Base-by-base conservation (phyloP, 2,113 vertebrate species). In the Jaculus jaculus region DNA sequence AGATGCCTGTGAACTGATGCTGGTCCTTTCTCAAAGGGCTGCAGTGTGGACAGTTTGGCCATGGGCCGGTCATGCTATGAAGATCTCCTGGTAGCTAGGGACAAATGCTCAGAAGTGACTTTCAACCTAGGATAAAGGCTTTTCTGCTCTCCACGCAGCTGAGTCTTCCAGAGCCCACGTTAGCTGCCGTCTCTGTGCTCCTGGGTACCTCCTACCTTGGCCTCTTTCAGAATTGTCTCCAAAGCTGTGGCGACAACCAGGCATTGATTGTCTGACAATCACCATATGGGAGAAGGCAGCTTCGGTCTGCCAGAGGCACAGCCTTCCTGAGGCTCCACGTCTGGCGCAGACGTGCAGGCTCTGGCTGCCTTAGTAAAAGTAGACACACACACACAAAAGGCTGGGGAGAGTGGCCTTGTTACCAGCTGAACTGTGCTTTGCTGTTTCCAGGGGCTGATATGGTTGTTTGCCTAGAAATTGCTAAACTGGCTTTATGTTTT, bases 391-490 rank as follows among this genome's bases (percentile, higher is more conserved):
- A 86, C 26, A 92, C n/a, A n/a, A n/a, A 88, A 84, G 42, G 37
- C n/a, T 15, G 80, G 72, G 84, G 10, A 47, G 34, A 72, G 9
- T 69, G 89, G 37, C 34, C 5, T 39, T n/a, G 34, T 90, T 71
- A 83, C 0, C 0, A 68, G 21, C 47, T 17, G 2, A 58, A 80
- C 37, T 16, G 32, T 0, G 1, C 74, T 72, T 88, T 75, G 65
- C 66, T 66, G 0, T 94, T 87, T 88, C 87, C 94, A 63, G 82
- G 42, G 73, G 37, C 7, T 58, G 8, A 79, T 66, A 91, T 69
- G 30, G 81, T 95, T 74, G 78, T 90, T 92, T 92, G 85, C 90
- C 73, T 91, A 54, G 82, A 79, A 78, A 85, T 91, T 69, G 69
- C 51, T 51, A 85, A 91, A 77, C 91, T 89, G 39, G 34, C 60